Evolutionary conservation across 1,140 invertebrate genomes (phyloP).

Genomic region (Drosophila dunni): DNA sequence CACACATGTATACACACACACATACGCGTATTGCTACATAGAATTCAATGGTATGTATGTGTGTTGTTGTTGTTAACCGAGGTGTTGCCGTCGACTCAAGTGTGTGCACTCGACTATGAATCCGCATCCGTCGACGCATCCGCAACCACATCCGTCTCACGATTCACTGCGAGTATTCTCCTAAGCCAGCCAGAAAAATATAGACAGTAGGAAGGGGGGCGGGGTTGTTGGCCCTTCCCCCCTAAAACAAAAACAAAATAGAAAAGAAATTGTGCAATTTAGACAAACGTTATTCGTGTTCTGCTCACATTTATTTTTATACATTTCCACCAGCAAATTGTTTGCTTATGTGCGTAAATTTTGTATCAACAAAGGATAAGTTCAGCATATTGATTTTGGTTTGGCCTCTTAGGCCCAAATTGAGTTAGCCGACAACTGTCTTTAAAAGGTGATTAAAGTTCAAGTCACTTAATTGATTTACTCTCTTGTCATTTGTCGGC

Average conservation of each 20-base stretch:
- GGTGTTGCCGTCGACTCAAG: constrained; percentile 63
- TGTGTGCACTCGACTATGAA: constrained; percentile 76
- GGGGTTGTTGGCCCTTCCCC: too few species aligned
- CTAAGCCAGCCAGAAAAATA: constrained; percentile 12
- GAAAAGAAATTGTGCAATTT: constrained; percentile 29
- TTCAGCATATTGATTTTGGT: constrained; percentile 16
- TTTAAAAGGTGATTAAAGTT: constrained; percentile 12
- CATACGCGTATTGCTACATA: constrained; percentile 4
- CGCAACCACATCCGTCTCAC: constrained; percentile 18
- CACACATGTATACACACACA: constrained; percentile 4
- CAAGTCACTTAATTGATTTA: not conserved
- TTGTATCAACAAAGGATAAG: constrained; percentile 48
- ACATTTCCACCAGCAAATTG: constrained; percentile 24
- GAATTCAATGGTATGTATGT: constrained; percentile 37
- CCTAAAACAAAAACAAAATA: not conserved
- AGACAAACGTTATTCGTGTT: constrained; percentile 3
- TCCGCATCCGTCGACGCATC: constrained; percentile 51
- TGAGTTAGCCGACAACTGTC: not conserved
- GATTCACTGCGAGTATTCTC: not conserved
- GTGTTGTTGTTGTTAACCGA: constrained; percentile 12
- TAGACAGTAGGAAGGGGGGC: not conserved
- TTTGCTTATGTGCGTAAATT: constrained; percentile 58
- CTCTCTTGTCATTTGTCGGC: not conserved
- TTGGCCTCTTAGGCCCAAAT: not conserved
- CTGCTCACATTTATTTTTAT: constrained; percentile 20